Evolutionary conservation across 2,797 vertebrate genomes (phyloP), one percentile per base, ranked within the genome.

Genomic region (Argentina silus): DNA sequence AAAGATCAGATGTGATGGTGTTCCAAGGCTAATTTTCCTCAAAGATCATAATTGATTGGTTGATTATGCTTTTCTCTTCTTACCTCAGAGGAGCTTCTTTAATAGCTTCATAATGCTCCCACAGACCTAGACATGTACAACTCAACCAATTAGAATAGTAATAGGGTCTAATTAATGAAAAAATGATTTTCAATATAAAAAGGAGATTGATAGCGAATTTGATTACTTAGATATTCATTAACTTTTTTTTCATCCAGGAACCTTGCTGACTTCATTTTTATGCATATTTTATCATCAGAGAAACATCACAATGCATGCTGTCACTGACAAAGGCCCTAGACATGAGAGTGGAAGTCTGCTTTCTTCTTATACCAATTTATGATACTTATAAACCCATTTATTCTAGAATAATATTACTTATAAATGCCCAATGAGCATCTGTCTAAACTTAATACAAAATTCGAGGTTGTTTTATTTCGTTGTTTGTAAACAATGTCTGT

Each of bases 91-190:
- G 85, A 81, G 91, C 87, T 88, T 85, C 89, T 92, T 94, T 93
- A 94, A 94, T 94, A 87, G 90, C 91, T 92, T 86, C 82, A 83
- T 92, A 93, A 94, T 89, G 86, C 90, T 81, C 80, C 89, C 62
- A 79, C 86, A 74, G 87, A 89, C 92, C 93, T 94, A 91, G 86
- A 96, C 96, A 93, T 93, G 94, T 95, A 96, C 93, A 94, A 90
- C 88, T 89, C 93, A 94, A 93, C 93, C 95, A 98, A 97, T 97
- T 97, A 94, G 93, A 96, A 96, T 96, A 96, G 95, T 93, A 95
- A 96, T 92, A 95, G 95, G 94, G 93, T 96, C 96, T 98, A 98
- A 98, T 98, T 97, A 98, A 94, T 92, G 94, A 92, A 95, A 95
- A 95, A 88, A 83, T 92, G 90, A 94, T 93, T 96, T 96, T 96